Base-by-base conservation (phyloP, 1,140 invertebrate genomes). In the Tenebrio molitor region DNA sequence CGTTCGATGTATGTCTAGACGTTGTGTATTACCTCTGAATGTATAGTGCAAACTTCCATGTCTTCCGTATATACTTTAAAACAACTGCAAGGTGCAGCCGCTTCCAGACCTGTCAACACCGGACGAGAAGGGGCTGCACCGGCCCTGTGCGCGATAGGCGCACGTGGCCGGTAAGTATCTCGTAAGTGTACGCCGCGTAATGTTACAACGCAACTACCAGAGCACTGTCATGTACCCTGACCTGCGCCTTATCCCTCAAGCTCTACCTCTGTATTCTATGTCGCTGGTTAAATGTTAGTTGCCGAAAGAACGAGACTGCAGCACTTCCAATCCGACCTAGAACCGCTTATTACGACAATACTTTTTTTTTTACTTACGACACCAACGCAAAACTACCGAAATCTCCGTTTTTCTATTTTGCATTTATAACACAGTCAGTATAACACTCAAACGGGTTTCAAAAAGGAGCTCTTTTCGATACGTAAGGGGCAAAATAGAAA, bases 1-100 rank as follows among this genome's bases (percentile, higher is more conserved):
- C 80, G 76, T 82, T 81, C 76, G 80, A 81, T 82, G 81, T 81
- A 80, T 81, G 79, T 82, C 73, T 82, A 82, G 81, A 78, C 81
- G 80, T 82, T 82, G 81, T 82, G 77, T 81, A 76, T 39, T 36
- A 33, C 67, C 44, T 53, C 58, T 74, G 73, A 74, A 74, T 74
- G 73, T 74, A 74, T 74, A 74, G 73, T 71, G 69, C 73, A 71
- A 74, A 71, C 34, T 58, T 72, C 62, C 19, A 72, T 72, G 71
- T 72, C 58, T 71, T 65, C 50, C 63, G 33, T 16, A 34, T 64
- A 34, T 7, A 3, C 3, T 46, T 64, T 64, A 14, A 17, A 19
- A 34, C 12, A 23, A 33, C 34, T 33, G 25, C 10, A 39, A 65
- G 39, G 71, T 73, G 41, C 64, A 73, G 71, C 71, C 64, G 25